Evolutionary conservation across 2,888 invertebrate genomes (phyloP).

Genomic region (Crossocerus cetratus): DNA sequence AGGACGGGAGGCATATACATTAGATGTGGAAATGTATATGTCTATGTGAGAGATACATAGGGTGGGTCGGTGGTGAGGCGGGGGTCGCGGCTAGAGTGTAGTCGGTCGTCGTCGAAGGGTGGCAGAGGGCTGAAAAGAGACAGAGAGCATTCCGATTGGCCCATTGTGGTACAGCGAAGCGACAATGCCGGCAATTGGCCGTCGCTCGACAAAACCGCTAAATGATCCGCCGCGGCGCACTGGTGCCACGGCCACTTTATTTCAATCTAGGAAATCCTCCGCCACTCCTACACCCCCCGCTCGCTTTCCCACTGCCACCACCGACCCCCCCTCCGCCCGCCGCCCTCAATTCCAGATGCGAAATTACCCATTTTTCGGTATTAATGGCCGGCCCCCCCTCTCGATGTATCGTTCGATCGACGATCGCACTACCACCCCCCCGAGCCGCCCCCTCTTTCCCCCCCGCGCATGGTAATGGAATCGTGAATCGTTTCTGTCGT

Average conservation of each 20-base stretch:
- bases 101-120: slow-evolving; percentile 49
- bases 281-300: slow-evolving; percentile 61
- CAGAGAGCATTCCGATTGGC: slow-evolving; percentile 76
- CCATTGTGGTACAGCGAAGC: slow-evolving; percentile 77
- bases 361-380: slow-evolving; percentile 73
- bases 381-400: slow-evolving; percentile 59
- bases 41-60: slow-evolving; percentile 13
- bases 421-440: slow-evolving; percentile 51
- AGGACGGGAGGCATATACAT: slow-evolving; percentile 2
- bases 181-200: slow-evolving; percentile 78
- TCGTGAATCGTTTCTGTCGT: slow-evolving; percentile 56
- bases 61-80: slow-evolving; percentile 26
- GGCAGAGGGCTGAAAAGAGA: slow-evolving; percentile 68
- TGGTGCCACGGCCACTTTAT: slow-evolving; percentile 76
- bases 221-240: slow-evolving; percentile 76
- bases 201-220: slow-evolving; percentile 78
- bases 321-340: slow-evolving; percentile 15
- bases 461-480: slow-evolving; percentile 61
- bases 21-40: slow-evolving; percentile 22
- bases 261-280: slow-evolving; percentile 76
- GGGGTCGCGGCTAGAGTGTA: slow-evolving; percentile 48
- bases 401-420: slow-evolving; percentile 57
- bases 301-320: slow-evolving; percentile 31
- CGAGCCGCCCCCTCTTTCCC: no score
- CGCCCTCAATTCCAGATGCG: slow-evolving; percentile 66